Percentiles rank a stretch among this genome's conserved stretches.
Evolutionary conservation across 2,797 vertebrate species (phyloP).

Genomic region (Vultur gryphus): DNA sequence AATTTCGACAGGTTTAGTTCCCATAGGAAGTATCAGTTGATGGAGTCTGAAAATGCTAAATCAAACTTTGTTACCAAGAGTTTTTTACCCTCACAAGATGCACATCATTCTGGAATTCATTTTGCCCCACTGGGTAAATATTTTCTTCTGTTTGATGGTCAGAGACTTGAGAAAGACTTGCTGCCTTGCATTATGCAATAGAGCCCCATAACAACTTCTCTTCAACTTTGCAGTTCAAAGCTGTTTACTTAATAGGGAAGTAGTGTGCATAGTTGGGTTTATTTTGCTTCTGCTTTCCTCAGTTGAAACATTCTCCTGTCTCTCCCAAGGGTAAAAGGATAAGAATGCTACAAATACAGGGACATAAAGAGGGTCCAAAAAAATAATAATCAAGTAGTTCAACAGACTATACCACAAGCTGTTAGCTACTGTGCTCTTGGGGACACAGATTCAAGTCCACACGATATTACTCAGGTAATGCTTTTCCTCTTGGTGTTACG

Average conservation of each 20-base stretch:
- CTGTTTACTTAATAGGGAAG: not conserved
- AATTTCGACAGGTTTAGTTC: not conserved
- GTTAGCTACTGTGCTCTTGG: slow-evolving; percentile 22
- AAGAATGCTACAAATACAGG: slow-evolving; percentile 1
- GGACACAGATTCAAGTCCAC: not conserved
- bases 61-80: not conserved
- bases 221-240: not conserved
- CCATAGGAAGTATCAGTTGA: not conserved
- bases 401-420: slow-evolving; percentile 17
- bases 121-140: not conserved
- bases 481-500: not conserved
- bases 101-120: not conserved
- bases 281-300: not conserved
- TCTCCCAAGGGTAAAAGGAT: slow-evolving; percentile 36
- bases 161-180: not conserved
- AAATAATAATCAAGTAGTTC: slow-evolving; percentile 12
- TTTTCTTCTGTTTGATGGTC: not conserved
- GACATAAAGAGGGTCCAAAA: not conserved
- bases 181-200: not conserved
- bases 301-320: not conserved
- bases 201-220: not conserved
- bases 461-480: not conserved
- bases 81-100: not conserved
- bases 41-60: not conserved
- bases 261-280: not conserved